Base-by-base conservation (phyloP, 2,888 invertebrate genomes). In the Agriopis marginaria region DNA sequence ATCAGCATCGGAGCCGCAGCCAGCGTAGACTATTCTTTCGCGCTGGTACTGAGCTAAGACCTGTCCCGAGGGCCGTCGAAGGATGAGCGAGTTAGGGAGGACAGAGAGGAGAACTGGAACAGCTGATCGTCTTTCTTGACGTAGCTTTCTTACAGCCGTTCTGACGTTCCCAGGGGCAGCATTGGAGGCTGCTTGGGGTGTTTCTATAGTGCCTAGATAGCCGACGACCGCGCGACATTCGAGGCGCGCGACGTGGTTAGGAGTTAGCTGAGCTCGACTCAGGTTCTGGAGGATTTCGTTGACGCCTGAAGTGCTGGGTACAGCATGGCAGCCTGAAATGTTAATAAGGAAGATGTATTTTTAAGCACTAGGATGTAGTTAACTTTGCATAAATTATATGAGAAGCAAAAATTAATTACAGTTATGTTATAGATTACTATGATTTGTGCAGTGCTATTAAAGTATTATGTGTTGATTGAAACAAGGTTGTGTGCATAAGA, bases 191-290 rank as follows among this genome's bases (percentile, higher is more conserved):
- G 97, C 97, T 86, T 97, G 97, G 0, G 99, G 99, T 95, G 99
- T 98, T 91, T 99, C 99, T 74, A 99, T 98, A 1, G 99, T 99
- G 32, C 99, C 99, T 59, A 99, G 95, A 89, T 99, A 99, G 0
- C 99, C 99, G 0, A 99, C 98, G 3, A 99, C 96, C 0, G 97
- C 97, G 77, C 97, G 96, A 82, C 97, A 97, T 73, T 97, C 97
- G 9, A 97, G 95, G 0, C 96, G 93, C 0, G 91, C 86, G 0
- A 82, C 85, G 49, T 91, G 94, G 86, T 82, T 94, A 69, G 88
- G 94, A 0, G 85, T 88, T 3, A 91, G 84, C 70, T 93, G 93
- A 0, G 86, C 90, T 45, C 91, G 84, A 68, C 86, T 89, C 61
- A 93, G 75, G 77, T 92, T 93, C 67, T 93, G 92, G 0, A 93